Evolutionary conservation across 1,140 invertebrate genomes (phyloP), one percentile per base, ranked within the genome.

Genomic region (Dolichoris vasculosae): DNA sequence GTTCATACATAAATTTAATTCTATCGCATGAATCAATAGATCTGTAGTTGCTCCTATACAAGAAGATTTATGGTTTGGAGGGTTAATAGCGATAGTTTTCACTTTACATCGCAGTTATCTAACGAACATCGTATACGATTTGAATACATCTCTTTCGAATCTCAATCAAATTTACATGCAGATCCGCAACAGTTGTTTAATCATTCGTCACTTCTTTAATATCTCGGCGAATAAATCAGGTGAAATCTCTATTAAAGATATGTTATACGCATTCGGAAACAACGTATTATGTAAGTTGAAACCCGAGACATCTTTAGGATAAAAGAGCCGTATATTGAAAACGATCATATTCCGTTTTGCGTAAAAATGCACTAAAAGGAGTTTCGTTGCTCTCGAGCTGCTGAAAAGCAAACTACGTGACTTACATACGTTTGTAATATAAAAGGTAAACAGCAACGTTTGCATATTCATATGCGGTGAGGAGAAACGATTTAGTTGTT

Each of bases 241-340:
- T 1, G 20, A 79, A 55, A 80, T 64, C 20, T 43, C 38, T 30
- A 80, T 80, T 67, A 80, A 23, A 15, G n/a, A 67, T 46, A 26
- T 32, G 30, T 40, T 43, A 43, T 30, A 43, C 43, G 15, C 35
- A 32, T 0, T 23, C 48, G 63, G 38, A 55, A 83, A 75, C 63
- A 69, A 83, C 20, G n/a, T 0, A 30, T 83, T 75, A 40, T 75
- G 26, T 63, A 83, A 83, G 69, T 38, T 48, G 51, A 75, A 75
- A 75, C 30, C 35, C 23, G 55, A 73, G 26, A 63, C 35, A 26
- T 64, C 17, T 80, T 59, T 38, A 11, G 0, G 15, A 26, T n/a
- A 64, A 43, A 63, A 64, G 38, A 9, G 11, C n/a, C 11, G 1
- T 67, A 67, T 32, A 67, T 67, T 35, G 11, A 67, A 35, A 0